Percentiles rank a stretch among this genome's conserved stretches.
These are phyloP conservation scores for Tupaia tana DNA, from an alignment of 2,113 vertebrate genomes.

Conservation along the genomic window DNA sequence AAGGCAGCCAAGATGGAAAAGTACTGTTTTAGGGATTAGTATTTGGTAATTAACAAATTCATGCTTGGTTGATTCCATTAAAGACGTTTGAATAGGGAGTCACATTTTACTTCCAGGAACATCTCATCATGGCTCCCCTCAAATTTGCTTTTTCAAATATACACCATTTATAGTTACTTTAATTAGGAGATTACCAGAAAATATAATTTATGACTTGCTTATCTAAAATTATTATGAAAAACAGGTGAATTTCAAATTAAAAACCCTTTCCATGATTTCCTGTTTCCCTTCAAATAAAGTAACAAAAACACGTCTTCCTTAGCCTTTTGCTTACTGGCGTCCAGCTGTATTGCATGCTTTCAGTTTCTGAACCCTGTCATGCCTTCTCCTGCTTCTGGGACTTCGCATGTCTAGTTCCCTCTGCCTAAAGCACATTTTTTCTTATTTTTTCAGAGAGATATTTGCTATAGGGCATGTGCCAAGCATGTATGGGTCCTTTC, in stretches of 20 bases:
- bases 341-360: too few species aligned
- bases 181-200: conserved; percentile 34
- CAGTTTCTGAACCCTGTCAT: neutral
- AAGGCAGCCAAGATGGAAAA: neutral
- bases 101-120: conserved; percentile 29
- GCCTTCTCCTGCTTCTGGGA: neutral
- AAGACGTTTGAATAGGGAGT: conserved; percentile 1
- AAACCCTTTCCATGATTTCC: neutral
- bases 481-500: neutral
- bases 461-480: too few species aligned
- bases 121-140: neutral
- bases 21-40: neutral
- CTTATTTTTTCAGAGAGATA: neutral
- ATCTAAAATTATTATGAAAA: conserved; percentile 31
- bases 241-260: conserved; percentile 30
- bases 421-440: neutral
- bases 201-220: neutral
- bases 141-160: neutral
- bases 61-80: neutral
- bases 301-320: neutral
- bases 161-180: neutral
- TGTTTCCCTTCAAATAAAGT: neutral
- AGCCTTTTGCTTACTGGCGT: neutral
- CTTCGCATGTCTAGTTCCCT: neutral
- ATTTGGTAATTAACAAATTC: conserved; percentile 8